Evolutionary conservation across 2,113 vertebrate species (phyloP).

Genomic region (Aythya baeri): DNA sequence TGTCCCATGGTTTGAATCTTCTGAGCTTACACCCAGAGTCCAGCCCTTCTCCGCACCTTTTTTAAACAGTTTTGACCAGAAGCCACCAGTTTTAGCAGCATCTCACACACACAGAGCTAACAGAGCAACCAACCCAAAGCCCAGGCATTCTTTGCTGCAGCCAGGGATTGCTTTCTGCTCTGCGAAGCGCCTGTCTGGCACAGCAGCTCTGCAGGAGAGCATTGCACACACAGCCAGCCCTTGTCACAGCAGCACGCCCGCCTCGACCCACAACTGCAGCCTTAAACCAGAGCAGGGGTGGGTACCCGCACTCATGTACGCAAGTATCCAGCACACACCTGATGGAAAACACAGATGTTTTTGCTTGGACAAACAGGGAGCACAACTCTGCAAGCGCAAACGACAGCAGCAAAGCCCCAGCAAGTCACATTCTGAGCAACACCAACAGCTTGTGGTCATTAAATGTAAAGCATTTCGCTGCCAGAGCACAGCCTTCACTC

Average conservation of each 20-base stretch:
- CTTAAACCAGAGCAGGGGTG: not conserved
- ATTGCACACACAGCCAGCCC: accelerated
- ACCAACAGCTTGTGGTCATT: not conserved
- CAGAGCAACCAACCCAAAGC: not conserved
- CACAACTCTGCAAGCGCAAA: not conserved
- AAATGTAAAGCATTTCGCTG: not conserved
- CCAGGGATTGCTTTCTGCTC: not conserved
- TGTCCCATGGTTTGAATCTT: not conserved
- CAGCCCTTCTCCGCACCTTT: not conserved
- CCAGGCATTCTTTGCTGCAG: not conserved
- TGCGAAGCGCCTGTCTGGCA: not conserved
- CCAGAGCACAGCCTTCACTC: not conserved
- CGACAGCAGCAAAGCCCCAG: not conserved
- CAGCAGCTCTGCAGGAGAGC: not conserved
- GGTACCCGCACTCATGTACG: accelerated
- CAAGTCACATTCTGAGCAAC: not conserved
- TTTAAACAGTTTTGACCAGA: not conserved
- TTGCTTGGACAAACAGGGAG: not conserved
- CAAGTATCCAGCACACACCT: not conserved
- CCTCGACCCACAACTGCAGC: not conserved
- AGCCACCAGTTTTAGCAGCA: not conserved
- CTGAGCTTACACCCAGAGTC: not conserved
- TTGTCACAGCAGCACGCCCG: not conserved
- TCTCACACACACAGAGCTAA: not conserved
- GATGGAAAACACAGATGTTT: not conserved